These are phyloP conservation scores for Caranx melampygus DNA, from an alignment of 2,113 vertebrate genomes.

Conservation along the genomic window DNA sequence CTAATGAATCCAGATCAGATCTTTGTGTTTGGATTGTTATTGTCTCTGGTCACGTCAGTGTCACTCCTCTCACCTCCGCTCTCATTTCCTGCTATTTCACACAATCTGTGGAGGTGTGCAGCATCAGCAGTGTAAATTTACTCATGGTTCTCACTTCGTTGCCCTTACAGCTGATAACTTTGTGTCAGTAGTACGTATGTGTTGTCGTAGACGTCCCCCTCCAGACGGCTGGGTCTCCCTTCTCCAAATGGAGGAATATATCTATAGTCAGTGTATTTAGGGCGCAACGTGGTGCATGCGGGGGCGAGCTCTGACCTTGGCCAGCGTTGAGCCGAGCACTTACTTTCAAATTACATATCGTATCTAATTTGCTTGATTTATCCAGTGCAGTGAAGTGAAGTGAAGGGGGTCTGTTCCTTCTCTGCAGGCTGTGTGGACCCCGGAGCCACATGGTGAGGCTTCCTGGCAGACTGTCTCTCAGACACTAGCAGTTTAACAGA, in stretches of 20 bases:
- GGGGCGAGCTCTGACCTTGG: constrained; percentile 33
- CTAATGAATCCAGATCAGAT: too few species aligned
- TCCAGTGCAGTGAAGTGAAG: background rate
- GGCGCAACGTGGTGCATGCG: constrained; percentile 8
- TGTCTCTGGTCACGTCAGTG: constrained; percentile 5
- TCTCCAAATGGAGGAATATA: constrained; percentile 23
- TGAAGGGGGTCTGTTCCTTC: background rate
- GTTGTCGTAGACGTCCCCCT: constrained; percentile 17
- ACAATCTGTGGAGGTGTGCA: constrained; percentile 39
- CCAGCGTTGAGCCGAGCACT: constrained; percentile 45
- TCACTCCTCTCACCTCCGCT: constrained; percentile 16
- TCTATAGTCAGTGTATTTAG: constrained; percentile 19
- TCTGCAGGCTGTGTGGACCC: constrained; percentile 3
- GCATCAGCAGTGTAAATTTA: constrained; percentile 37
- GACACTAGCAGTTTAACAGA: constrained; percentile 59
- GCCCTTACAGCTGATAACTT: constrained; percentile 32
- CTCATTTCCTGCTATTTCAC: constrained; percentile 56
- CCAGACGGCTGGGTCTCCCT: constrained; percentile 19
- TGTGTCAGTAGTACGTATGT: background rate
- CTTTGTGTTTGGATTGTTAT: constrained; percentile 9
- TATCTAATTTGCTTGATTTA: constrained; percentile 63
- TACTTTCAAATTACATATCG: constrained; percentile 56
- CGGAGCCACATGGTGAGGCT: constrained; percentile 48
- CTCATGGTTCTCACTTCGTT: constrained; percentile 31
- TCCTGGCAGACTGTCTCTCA: constrained; percentile 66